phyloP scores from a whole-genome alignment of 2,797 vertebrate genomes.

The Sarcoramphus papa region DNA sequence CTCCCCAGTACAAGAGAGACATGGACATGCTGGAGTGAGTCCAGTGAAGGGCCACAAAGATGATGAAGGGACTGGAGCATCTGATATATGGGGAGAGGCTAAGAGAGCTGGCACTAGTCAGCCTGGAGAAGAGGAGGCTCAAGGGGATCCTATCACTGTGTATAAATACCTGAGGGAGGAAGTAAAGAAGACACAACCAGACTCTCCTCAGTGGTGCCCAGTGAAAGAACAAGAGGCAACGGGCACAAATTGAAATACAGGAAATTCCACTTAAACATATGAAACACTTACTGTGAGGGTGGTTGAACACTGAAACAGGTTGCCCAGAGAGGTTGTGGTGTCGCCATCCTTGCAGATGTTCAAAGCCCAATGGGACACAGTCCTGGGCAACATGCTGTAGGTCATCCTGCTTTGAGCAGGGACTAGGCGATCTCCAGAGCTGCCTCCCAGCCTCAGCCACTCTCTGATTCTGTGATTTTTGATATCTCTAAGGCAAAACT shows the following conservation, averaged over 20 bases:
- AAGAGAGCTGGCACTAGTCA: background rate
- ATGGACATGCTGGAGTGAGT: background rate
- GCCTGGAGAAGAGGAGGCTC: background rate
- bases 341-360: background rate
- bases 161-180: background rate
- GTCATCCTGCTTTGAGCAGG: background rate
- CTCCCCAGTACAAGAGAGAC: background rate
- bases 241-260: background rate
- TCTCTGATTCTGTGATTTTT: background rate
- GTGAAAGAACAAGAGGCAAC: background rate
- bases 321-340: background rate
- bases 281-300: background rate
- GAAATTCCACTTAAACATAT: background rate
- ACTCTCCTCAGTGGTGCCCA: background rate
- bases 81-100: background rate
- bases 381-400: background rate
- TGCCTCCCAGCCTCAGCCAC: background rate
- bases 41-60: background rate
- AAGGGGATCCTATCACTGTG: background rate
- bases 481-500: background rate
- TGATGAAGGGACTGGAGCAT: background rate
- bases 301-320: background rate
- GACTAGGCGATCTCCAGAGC: background rate
- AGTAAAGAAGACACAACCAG: background rate
- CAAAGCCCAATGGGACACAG: accelerated